Conservation (phyloP, 1,140 invertebrate species). For the Sycobia sp. region DNA sequence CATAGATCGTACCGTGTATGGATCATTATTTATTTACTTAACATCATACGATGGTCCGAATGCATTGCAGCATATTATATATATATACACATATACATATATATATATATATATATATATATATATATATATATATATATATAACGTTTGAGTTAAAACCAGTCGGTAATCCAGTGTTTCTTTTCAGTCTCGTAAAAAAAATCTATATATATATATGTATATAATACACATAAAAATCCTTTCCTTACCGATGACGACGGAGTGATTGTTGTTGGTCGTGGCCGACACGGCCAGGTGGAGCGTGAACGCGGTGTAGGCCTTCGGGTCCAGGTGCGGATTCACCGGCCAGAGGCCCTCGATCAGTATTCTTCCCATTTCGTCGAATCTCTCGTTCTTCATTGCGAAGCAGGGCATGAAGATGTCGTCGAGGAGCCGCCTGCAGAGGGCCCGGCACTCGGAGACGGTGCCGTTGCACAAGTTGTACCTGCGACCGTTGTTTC, state of each 20-base stretch:
- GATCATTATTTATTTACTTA: no score
- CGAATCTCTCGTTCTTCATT: slow-evolving; percentile 41
- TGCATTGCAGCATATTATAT: no score
- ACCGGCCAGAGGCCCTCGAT: slow-evolving; percentile 57
- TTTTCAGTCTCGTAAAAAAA: no score
- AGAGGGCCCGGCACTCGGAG: slow-evolving; percentile 51
- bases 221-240: no score
- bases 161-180: no score
- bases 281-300: slow-evolving; percentile 44
- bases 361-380: slow-evolving; percentile 51
- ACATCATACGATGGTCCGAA: no score
- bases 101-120: no score
- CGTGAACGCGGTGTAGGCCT: slow-evolving; percentile 57
- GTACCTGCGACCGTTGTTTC: slow-evolving; percentile 57
- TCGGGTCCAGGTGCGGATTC: slow-evolving; percentile 53
- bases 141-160: no score
- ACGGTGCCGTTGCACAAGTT: slow-evolving; percentile 60
- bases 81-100: neutral
- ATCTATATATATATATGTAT: no score
- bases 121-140: no score
- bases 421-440: slow-evolving; percentile 53
- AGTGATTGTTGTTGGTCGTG: slow-evolving; percentile 53
- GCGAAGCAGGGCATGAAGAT: slow-evolving; percentile 51
- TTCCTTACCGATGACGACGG: slow-evolving; percentile 47
- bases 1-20: no score